Percentiles rank a stretch among this genome's conserved stretches.
Conservation (phyloP, 2,888 invertebrate genomes). For the Adelphocoris suturalis region DNA sequence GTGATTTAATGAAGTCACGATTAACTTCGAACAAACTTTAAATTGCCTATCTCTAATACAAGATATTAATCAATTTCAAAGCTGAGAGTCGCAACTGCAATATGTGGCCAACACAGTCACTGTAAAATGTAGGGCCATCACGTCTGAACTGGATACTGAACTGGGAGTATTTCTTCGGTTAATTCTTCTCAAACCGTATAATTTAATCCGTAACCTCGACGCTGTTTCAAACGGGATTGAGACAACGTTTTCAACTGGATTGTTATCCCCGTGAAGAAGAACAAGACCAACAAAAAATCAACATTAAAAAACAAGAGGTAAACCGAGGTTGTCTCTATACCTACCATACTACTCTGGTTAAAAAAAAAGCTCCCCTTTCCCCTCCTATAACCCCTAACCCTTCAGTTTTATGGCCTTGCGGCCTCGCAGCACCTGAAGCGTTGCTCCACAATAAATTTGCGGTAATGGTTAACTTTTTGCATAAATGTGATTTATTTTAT, state of each 20-base stretch:
- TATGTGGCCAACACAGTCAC: too few species aligned
- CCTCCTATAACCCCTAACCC: background rate
- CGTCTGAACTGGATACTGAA: too few species aligned
- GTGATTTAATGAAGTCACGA: too few species aligned
- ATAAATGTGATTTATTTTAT: slow-evolving; percentile 75
- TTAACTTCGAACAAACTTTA: too few species aligned
- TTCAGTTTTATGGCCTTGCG: slow-evolving; percentile 63
- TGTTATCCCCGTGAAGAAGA: slow-evolving; percentile 19
- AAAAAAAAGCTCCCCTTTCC: slow-evolving; percentile 1
- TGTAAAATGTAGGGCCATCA: too few species aligned
- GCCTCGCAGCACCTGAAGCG: slow-evolving; percentile 70
- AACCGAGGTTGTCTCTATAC: slow-evolving; percentile 35
- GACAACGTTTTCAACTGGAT: slow-evolving; percentile 62
- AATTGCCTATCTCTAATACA: too few species aligned
- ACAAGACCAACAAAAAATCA: slow-evolving; percentile 60
- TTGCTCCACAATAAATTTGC: slow-evolving; percentile 72
- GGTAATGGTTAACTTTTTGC: slow-evolving; percentile 75
- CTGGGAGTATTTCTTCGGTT: too few species aligned
- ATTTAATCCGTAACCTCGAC: background rate
- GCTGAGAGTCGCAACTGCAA: too few species aligned
- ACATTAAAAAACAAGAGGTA: slow-evolving; percentile 49
- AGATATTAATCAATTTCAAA: too few species aligned
- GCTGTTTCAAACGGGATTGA: slow-evolving; percentile 59
- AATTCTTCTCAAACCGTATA: too few species aligned
- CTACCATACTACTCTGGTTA: slow-evolving; percentile 27